Evolutionary conservation across 2,797 vertebrate species (phyloP).

Genomic region (Rhinatrema bivittatum): DNA sequence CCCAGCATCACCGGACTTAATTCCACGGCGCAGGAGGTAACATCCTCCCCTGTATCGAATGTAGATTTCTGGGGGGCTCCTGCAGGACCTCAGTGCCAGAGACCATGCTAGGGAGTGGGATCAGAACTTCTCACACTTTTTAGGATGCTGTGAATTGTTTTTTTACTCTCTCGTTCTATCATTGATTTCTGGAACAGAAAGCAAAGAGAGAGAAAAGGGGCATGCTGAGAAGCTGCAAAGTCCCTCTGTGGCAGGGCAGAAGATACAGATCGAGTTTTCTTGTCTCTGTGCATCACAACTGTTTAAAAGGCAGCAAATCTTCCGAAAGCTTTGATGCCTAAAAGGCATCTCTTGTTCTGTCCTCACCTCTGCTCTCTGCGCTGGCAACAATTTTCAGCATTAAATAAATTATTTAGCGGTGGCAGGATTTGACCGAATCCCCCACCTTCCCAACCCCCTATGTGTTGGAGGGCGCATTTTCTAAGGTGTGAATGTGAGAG

Average conservation of each 20-base stretch:
- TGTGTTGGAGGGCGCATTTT: too few species aligned
- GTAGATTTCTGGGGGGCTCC: background rate
- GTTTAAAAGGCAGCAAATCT: background rate
- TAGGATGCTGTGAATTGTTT: too few species aligned
- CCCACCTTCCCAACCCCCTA: too few species aligned
- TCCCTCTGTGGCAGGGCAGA: background rate
- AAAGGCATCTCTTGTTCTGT: background rate
- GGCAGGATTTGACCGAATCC: too few species aligned
- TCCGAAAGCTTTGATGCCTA: background rate
- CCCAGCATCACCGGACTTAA: too few species aligned
- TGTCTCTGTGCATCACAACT: background rate
- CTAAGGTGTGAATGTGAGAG: too few species aligned
- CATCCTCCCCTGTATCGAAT: too few species aligned
- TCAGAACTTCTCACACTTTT: too few species aligned
- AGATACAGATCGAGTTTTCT: background rate
- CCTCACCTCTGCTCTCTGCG: background rate
- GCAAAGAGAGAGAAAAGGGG: too few species aligned
- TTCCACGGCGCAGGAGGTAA: too few species aligned
- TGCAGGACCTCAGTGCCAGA: rapidly evolving
- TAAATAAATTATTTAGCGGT: background rate
- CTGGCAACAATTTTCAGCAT: background rate
- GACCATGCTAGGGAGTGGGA: rapidly evolving
- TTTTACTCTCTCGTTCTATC: background rate
- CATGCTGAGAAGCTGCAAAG: too few species aligned
- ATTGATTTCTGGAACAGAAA: background rate